Evolutionary conservation across 2,797 vertebrate species (phyloP).

Genomic region (Dicrostonyx torquatus): DNA sequence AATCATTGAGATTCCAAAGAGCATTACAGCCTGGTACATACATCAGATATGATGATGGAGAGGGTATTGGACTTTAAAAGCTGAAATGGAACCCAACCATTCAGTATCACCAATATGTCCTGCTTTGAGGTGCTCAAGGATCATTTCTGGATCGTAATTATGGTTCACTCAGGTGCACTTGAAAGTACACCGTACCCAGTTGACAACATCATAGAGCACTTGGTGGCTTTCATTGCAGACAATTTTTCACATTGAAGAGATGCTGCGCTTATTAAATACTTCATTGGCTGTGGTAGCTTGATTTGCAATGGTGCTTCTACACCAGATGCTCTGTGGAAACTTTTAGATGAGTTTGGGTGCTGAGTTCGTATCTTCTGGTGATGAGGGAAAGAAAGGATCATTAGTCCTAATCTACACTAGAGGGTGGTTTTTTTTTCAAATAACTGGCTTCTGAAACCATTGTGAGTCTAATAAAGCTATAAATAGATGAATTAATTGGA

Average conservation of each 20-base stretch:
- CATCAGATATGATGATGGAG: neutral
- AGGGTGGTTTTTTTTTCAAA: neutral
- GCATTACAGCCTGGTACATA: neutral
- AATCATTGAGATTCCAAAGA: neutral
- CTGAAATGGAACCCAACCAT: neutral
- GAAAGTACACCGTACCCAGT: neutral
- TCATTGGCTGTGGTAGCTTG: neutral
- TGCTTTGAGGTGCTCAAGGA: neutral
- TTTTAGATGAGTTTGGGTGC: neutral
- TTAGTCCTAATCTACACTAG: neutral
- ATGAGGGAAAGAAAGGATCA: slow-evolving; percentile 23
- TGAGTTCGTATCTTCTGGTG: neutral
- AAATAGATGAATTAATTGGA: neutral
- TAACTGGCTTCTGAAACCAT: neutral
- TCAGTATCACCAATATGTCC: neutral
- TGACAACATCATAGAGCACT: neutral
- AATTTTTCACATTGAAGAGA: neutral
- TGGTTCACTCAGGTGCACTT: neutral
- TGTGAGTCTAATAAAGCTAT: neutral
- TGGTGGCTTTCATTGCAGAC: slow-evolving; percentile 3
- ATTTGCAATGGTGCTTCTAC: neutral
- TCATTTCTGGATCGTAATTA: neutral
- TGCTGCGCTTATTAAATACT: neutral
- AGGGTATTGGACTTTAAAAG: neutral
- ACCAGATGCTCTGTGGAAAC: neutral